These are phyloP conservation scores for Phodopus roborovskii DNA, from an alignment of 2,113 vertebrate genomes.

Conservation along the genomic window DNA sequence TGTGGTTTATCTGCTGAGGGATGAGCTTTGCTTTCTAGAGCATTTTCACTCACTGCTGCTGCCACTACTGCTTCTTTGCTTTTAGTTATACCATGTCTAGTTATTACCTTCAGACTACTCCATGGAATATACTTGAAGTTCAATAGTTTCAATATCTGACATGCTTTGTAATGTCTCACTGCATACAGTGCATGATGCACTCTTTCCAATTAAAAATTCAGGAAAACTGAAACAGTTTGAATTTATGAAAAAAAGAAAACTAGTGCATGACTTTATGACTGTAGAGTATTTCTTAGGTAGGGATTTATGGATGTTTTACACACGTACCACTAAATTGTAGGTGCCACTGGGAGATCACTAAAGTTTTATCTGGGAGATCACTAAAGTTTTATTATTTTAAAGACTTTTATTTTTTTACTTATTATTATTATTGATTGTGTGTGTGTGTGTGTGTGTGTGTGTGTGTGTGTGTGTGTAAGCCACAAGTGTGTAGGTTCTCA, in stretches of 20 bases:
- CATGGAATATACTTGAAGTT: not conserved
- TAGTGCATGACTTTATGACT: not conserved
- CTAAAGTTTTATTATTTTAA: not conserved
- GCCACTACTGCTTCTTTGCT: not conserved
- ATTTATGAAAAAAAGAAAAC: not conserved
- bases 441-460: not conserved
- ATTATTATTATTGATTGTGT: too few species aligned
- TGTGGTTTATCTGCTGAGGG: not conserved
- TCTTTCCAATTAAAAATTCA: conserved; percentile 46
- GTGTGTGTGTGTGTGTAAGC: not conserved
- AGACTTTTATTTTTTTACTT: too few species aligned
- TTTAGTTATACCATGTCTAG: not conserved
- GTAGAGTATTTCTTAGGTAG: not conserved
- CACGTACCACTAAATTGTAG: not conserved
- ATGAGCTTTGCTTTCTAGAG: not conserved
- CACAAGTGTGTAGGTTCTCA: not conserved
- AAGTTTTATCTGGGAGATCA: not conserved
- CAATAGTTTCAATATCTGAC: not conserved
- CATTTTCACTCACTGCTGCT: not conserved
- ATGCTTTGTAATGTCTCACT: not conserved
- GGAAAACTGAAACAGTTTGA: conserved; percentile 23
- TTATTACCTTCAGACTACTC: not conserved
- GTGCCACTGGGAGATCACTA: not conserved
- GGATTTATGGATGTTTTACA: not conserved
- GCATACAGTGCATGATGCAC: not conserved